Base-by-base conservation (phyloP, 2,888 invertebrate genomes). In the Mythimna impura region DNA sequence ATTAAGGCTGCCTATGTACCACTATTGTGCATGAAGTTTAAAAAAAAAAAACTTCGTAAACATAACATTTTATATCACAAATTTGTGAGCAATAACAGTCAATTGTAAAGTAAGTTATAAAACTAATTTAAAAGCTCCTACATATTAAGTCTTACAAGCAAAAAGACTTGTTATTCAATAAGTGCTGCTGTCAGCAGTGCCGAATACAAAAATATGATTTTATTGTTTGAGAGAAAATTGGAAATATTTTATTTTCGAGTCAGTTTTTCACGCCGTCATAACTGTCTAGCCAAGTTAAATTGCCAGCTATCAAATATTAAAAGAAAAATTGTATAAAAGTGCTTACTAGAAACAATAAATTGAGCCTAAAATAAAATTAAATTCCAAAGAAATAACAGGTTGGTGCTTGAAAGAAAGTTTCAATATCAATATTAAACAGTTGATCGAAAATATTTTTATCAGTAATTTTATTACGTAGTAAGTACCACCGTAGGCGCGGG, bases 241-340 rank as follows among this genome's bases (percentile, higher is more conserved):
- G 60, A 34, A 9, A 30, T 47, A 47, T 30, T n/a, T 7, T 25
- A n/a, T 12, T 58, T 57, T 66, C 8, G 4, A 4, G 5, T 50
- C 43, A 43, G n/a, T 34, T 36, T 58, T 58, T 36, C 62, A 60
- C 12, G 17, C 7, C 12, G 5, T 30, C 8, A 61, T 9, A 63
- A 25, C 57, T 78, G 36, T 73, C 80, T 73, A 50, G 55, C 22
- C 22, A 40, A 47, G 10, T 40, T 55, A 66, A 79, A 63, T 66
- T 40, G 34, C 22, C 10, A 62, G 20, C 36, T 43, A 63, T 66
- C 52, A 63, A 52, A 3, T 43, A 47, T 22, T 36, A 2, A 57
- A 43, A 50, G 17, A 60, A 54, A 54, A 50, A 6, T 2, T 50
- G 22, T 12, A 30, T 14, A 25, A 50, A 2, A 50, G 8, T 58